Evolutionary conservation across 2,888 invertebrate species (phyloP).

Genomic region (Lamproptera curius): DNA sequence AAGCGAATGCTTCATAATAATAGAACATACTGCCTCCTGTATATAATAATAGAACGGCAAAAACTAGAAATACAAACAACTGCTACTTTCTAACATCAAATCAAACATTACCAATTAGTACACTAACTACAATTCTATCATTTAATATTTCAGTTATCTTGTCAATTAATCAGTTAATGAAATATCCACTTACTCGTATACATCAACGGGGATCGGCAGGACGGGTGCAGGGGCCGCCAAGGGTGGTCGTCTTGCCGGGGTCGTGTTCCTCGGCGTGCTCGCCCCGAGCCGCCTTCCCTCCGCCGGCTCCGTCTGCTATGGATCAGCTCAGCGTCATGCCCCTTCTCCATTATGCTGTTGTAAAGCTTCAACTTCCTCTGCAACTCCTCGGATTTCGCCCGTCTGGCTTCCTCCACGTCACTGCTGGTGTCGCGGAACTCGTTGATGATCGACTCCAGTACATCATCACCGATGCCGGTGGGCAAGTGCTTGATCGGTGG

Average conservation of each 20-base stretch:
- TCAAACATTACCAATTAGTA: no score
- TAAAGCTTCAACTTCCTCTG: conserved; percentile 80
- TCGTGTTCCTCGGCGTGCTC: conserved; percentile 25
- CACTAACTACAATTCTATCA: no score
- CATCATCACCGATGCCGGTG: conserved; percentile 58
- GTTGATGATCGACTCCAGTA: conserved; percentile 64
- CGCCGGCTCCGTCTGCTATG: conserved; percentile 73
- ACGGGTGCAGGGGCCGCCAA: conserved; percentile 18
- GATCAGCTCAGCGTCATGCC: conserved; percentile 84
- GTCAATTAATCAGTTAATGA: no score
- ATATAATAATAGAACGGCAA: no score
- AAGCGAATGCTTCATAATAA: no score
- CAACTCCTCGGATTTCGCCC: conserved; percentile 43
- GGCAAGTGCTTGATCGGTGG: conserved; percentile 78
- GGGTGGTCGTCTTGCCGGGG: conserved; percentile 49
- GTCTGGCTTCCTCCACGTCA: conserved; percentile 51
- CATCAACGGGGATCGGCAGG: no score
- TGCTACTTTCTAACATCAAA: no score
- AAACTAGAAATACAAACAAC: no score
- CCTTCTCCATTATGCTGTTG: conserved; percentile 84
- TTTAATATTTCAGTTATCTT: no score
- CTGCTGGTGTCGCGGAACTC: conserved; percentile 58
- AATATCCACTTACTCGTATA: neutral
- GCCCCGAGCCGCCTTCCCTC: conserved; percentile 43
- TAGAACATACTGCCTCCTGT: no score